phyloP scores from a whole-genome alignment of 2,888 invertebrate genomes.

The Agapostemon virescens region DNA sequence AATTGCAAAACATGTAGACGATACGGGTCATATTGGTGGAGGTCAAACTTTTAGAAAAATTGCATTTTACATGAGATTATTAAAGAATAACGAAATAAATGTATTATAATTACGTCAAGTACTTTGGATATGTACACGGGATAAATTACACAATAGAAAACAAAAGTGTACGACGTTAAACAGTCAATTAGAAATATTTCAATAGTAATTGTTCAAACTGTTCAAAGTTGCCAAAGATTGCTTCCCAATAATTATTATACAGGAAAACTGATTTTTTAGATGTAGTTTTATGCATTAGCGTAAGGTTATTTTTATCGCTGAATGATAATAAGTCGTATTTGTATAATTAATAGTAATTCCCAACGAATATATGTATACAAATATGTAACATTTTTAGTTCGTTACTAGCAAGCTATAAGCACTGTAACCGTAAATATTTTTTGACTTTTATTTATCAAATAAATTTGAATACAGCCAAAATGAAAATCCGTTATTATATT shows the following conservation, averaged over 20 bases:
- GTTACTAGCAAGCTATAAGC: slow-evolving; percentile 23
- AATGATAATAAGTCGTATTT: slow-evolving; percentile 13
- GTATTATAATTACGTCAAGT: slow-evolving; percentile 6
- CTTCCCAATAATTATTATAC: slow-evolving; percentile 33
- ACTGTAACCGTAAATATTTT: slow-evolving; percentile 43
- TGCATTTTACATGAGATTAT: neutral
- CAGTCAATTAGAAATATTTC: slow-evolving; percentile 43
- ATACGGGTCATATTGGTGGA: neutral
- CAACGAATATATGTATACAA: slow-evolving; percentile 17
- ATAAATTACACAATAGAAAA: slow-evolving; percentile 15
- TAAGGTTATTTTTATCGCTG: slow-evolving; percentile 19
- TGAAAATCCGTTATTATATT: neutral
- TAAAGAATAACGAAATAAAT: neutral
- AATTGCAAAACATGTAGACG: neutral
- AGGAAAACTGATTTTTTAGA: slow-evolving; percentile 20
- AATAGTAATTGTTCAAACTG: slow-evolving; percentile 44
- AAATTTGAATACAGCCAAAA: slow-evolving; percentile 31
- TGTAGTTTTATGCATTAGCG: neutral
- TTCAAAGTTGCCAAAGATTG: slow-evolving; percentile 52
- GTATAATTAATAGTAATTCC: slow-evolving; percentile 28
- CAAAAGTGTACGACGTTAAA: slow-evolving; percentile 32
- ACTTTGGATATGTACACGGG: neutral
- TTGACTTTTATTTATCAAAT: slow-evolving; percentile 25
- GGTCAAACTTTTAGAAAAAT: slow-evolving; percentile 4
- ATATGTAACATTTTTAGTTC: slow-evolving; percentile 22